These are phyloP conservation scores for Centruroides vittatus DNA, from an alignment of 1,140 invertebrate genomes.

Conservation along the genomic window DNA sequence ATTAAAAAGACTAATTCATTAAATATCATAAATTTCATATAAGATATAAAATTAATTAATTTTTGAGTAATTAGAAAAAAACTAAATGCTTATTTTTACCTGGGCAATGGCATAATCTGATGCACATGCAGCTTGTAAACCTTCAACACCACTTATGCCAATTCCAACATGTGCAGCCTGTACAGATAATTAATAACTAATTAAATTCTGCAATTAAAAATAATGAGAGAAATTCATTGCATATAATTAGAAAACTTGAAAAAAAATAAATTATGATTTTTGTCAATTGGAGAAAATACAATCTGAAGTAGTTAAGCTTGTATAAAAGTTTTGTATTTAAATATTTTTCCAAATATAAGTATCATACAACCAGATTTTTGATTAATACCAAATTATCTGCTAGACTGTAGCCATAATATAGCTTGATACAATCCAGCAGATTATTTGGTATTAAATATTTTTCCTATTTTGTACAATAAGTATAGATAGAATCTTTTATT, in stretches of 20 bases:
- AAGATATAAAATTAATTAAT: not conserved
- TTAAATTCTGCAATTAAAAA: not conserved
- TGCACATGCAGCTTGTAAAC: constrained; percentile 88
- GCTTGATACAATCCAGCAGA: no score
- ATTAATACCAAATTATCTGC: no score
- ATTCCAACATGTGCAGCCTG: constrained; percentile 58
- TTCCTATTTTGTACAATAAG: no score
- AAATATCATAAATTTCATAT: not conserved
- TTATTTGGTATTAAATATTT: no score
- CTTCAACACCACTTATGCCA: constrained; percentile 94
- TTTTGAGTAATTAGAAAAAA: no score
- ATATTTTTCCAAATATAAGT: no score
- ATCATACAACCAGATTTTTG: no score
- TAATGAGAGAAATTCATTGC: not conserved
- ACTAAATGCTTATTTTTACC: constrained; percentile 23
- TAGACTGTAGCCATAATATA: no score
- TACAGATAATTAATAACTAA: not conserved
- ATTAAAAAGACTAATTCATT: not conserved
- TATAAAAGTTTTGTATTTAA: no score
- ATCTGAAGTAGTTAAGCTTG: no score
- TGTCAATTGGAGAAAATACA: no score
- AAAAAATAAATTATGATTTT: not conserved
- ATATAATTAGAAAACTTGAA: not conserved
- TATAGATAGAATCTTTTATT: no score
- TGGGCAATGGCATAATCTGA: constrained; percentile 94